phyloP scores from a whole-genome alignment of 2,113 vertebrate species.

The Tetrao urogallus region DNA sequence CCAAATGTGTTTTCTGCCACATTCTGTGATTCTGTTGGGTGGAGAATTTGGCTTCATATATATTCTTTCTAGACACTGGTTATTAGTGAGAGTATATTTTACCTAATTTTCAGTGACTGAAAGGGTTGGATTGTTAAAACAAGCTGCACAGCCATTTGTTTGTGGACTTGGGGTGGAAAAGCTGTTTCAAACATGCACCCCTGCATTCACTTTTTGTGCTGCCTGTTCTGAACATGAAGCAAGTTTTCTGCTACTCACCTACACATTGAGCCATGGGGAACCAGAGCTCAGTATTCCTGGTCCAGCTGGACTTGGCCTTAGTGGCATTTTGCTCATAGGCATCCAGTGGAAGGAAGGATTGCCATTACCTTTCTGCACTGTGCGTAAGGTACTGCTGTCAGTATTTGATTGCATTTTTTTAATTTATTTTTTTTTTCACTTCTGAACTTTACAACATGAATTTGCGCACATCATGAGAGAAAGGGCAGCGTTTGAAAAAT shows the following conservation, averaged over 20 bases:
- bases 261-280: background rate
- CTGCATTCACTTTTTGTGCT: background rate
- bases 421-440: background rate
- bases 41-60: background rate
- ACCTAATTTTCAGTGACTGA: background rate
- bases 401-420: background rate
- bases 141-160: background rate
- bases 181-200: background rate
- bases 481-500: background rate
- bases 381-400: rapidly evolving
- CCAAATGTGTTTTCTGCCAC: background rate
- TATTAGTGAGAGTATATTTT: conserved; percentile 1
- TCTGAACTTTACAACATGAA: background rate
- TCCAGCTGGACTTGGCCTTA: background rate
- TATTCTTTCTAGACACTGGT: background rate
- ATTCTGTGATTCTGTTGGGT: background rate
- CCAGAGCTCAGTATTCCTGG: background rate
- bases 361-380: background rate
- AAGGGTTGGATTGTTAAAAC: conserved; percentile 3
- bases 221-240: background rate
- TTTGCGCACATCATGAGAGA: background rate
- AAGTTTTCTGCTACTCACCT: background rate
- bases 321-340: background rate
- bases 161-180: background rate
- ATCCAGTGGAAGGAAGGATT: background rate